Conservation (phyloP, 2,888 invertebrate species). For the Opisthograptis luteolata region DNA sequence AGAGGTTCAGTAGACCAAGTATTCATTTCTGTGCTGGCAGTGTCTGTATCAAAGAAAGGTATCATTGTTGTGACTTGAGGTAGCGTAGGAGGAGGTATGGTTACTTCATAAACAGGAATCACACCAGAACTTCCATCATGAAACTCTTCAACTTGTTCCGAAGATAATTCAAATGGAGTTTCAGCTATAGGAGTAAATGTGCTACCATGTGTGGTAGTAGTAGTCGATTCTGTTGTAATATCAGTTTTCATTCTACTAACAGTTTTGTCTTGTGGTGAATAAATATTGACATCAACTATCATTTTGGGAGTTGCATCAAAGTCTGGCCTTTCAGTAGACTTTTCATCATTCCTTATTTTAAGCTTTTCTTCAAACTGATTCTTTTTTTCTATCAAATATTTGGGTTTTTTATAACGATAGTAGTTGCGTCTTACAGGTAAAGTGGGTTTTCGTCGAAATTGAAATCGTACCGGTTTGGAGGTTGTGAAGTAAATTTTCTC, state of each 20-base stretch:
- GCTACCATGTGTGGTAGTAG: constrained; percentile 38
- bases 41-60: constrained; percentile 49
- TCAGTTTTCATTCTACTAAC: constrained; percentile 27
- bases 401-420: constrained; percentile 47
- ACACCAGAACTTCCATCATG: constrained; percentile 75
- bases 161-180: constrained; percentile 53
- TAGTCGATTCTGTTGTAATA: constrained; percentile 33
- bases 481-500: constrained; percentile 71
- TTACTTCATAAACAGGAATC: constrained; percentile 53
- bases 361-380: constrained; percentile 22
- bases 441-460: constrained; percentile 66
- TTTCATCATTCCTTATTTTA: constrained; percentile 4
- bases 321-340: constrained; percentile 29
- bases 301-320: constrained; percentile 75
- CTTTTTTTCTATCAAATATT: constrained; percentile 28
- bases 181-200: constrained; percentile 44
- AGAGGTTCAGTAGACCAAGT: constrained; percentile 54
- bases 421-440: constrained; percentile 49
- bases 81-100: constrained; percentile 33
- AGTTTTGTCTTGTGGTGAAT: constrained; percentile 60
- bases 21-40: constrained; percentile 44
- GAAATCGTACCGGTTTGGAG: constrained; percentile 55
- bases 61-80: constrained; percentile 46
- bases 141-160: constrained; percentile 68
- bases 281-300: constrained; percentile 87